Evolutionary conservation across 2,888 invertebrate genomes (phyloP).

Genomic region (Tachina fera): DNA sequence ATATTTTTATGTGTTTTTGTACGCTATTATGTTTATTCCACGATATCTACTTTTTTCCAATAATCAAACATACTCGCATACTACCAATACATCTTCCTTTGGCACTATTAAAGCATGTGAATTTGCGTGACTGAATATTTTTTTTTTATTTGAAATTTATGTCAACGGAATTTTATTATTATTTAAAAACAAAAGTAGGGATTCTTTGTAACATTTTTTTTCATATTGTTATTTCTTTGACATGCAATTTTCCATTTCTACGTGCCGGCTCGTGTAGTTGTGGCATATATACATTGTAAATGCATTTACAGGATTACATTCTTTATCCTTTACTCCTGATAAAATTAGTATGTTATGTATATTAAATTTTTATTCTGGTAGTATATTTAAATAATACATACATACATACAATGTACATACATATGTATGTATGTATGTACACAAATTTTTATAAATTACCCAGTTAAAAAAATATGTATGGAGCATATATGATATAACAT

Average conservation of each 20-base stretch:
- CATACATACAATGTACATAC: too few relatives aligned
- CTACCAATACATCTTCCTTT: not conserved
- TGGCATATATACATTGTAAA: constrained; percentile 10
- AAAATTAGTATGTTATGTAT: not conserved
- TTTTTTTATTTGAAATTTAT: constrained; percentile 46
- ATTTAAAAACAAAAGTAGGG: constrained; percentile 33
- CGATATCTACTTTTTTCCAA: constrained; percentile 17
- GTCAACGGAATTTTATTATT: constrained; percentile 59
- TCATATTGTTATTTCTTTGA: constrained; percentile 39
- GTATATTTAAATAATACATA: too few relatives aligned
- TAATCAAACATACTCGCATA: not conserved
- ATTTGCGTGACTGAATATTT: constrained; percentile 18
- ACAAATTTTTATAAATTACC: too few relatives aligned
- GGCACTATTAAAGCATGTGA: not conserved
- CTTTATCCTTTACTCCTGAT: not conserved
- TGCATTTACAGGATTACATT: constrained; percentile 3
- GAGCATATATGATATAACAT: too few relatives aligned
- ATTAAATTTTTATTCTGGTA: not conserved
- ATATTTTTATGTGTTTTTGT: too few relatives aligned
- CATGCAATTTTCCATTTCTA: constrained; percentile 27
- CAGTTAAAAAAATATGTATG: too few relatives aligned
- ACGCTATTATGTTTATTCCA: too few relatives aligned
- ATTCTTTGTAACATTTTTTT: not conserved
- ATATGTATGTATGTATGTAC: too few relatives aligned
- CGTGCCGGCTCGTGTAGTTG: not conserved